phyloP scores from a whole-genome alignment of 2,797 vertebrate species.

The Channa striata region DNA sequence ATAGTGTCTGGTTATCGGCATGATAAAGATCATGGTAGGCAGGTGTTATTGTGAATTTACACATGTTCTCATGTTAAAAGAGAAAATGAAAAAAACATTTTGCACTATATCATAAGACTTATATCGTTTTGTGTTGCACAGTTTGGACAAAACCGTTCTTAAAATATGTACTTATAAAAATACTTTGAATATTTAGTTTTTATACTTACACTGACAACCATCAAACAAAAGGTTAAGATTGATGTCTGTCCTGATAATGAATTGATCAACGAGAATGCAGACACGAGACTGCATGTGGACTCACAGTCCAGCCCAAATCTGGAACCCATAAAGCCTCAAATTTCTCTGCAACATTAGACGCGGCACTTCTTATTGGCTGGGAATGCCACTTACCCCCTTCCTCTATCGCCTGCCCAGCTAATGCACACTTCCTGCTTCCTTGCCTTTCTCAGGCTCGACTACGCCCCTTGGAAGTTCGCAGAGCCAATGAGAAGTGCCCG shows the following conservation, averaged over 20 bases:
- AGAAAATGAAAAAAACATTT: neutral
- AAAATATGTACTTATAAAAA: slow-evolving; percentile 15
- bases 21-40: slow-evolving; percentile 15
- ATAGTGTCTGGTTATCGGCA: slow-evolving; percentile 26
- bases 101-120: slow-evolving; percentile 17
- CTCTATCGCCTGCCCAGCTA: slow-evolving; percentile 68
- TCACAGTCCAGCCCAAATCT: slow-evolving; percentile 84
- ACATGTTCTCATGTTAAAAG: slow-evolving; percentile 22
- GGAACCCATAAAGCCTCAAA: slow-evolving; percentile 90
- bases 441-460: slow-evolving; percentile 53
- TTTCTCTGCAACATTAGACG: slow-evolving; percentile 84
- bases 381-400: slow-evolving; percentile 83
- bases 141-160: neutral
- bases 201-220: slow-evolving; percentile 22
- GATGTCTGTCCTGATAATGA: slow-evolving; percentile 31
- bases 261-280: slow-evolving; percentile 57
- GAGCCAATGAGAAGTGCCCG: slow-evolving; percentile 71
- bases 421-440: slow-evolving; percentile 77
- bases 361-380: slow-evolving; percentile 76
- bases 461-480: slow-evolving; percentile 63
- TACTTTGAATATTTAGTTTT: neutral
- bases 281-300: slow-evolving; percentile 66
- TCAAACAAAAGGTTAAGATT: slow-evolving; percentile 32
- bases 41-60: slow-evolving; percentile 19
- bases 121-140: neutral